phyloP scores from a whole-genome alignment of 1,140 invertebrate species.

The Monomorium pharaonis region DNA sequence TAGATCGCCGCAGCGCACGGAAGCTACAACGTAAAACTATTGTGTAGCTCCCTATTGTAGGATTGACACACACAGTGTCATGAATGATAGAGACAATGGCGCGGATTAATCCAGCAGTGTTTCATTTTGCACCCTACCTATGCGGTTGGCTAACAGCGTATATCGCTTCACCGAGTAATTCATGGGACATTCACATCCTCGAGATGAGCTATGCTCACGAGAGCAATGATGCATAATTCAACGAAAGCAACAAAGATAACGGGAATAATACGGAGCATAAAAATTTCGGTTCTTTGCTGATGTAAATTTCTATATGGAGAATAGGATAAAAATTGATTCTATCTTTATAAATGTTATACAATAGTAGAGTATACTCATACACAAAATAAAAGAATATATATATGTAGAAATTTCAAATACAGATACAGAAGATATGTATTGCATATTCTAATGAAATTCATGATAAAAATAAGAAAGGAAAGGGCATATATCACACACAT shows the following conservation, averaged over 20 bases:
- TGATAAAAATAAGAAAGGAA: neutral
- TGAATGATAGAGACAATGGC: conserved; percentile 31
- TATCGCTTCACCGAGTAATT: conserved; percentile 38
- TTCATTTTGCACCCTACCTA: conserved; percentile 5
- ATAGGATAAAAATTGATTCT: neutral
- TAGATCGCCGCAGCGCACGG: neutral
- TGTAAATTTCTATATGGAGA: neutral
- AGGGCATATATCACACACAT: no score
- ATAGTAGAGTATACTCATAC: neutral
- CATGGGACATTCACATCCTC: neutral
- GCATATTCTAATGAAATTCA: neutral
- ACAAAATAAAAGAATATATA: neutral
- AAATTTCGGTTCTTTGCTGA: neutral
- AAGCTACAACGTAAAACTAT: neutral
- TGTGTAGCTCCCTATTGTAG: conserved; percentile 2
- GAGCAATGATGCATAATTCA: conserved; percentile 25
- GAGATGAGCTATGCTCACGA: neutral
- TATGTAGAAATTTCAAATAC: neutral
- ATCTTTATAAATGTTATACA: neutral
- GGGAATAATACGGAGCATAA: neutral
- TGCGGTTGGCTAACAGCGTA: neutral
- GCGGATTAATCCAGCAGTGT: conserved; percentile 8
- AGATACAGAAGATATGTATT: neutral
- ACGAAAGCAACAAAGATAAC: neutral
- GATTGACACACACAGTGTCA: conserved; percentile 3